phyloP scores from a whole-genome alignment of 2,797 vertebrate species.

The Adrianichthys oophorus region DNA sequence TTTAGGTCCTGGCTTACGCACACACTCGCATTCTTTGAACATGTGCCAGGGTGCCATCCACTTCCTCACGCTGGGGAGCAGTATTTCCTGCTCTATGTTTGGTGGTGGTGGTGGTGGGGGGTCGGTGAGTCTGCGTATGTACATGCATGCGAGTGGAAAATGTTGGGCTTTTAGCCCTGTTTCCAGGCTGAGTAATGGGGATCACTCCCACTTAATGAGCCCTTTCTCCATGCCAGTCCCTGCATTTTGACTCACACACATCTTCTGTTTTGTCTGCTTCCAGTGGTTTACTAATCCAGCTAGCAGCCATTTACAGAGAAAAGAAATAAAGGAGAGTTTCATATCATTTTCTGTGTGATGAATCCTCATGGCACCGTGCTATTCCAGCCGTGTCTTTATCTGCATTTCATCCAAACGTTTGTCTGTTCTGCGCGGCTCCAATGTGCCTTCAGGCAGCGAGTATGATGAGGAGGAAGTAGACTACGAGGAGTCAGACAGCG shows the following conservation, averaged over 20 bases:
- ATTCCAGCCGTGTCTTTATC: slow-evolving; percentile 4
- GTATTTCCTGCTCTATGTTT: slow-evolving; percentile 74
- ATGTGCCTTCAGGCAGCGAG: slow-evolving; percentile 86
- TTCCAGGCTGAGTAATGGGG: slow-evolving; percentile 68
- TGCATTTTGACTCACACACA: slow-evolving; percentile 47
- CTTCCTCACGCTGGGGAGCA: slow-evolving; percentile 84
- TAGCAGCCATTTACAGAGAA: slow-evolving; percentile 19
- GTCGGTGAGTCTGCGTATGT: slow-evolving; percentile 35
- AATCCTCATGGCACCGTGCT: slow-evolving; percentile 27
- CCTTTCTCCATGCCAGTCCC: slow-evolving; percentile 63
- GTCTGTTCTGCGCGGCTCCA: slow-evolving; percentile 36
- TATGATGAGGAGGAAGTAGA: slow-evolving; percentile 98
- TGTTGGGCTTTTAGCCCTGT: slow-evolving; percentile 63
- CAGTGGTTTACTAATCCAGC: slow-evolving; percentile 16
- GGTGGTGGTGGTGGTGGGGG: slow-evolving; percentile 60
- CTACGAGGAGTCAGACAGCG: slow-evolving; percentile 98
- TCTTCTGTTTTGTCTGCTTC: slow-evolving; percentile 34
- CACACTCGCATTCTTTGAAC: slow-evolving; percentile 77
- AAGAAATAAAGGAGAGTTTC: slow-evolving; percentile 35
- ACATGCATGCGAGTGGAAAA: slow-evolving; percentile 57
- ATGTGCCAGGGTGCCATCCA: slow-evolving; percentile 89
- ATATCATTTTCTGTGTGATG: slow-evolving; percentile 20
- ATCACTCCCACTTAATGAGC: slow-evolving; percentile 77
- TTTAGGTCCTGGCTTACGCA: slow-evolving; percentile 68
- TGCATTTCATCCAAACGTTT: slow-evolving; percentile 26